Evolutionary conservation across 2,888 invertebrate genomes (phyloP).

Genomic region (Matsumyia berberina): DNA sequence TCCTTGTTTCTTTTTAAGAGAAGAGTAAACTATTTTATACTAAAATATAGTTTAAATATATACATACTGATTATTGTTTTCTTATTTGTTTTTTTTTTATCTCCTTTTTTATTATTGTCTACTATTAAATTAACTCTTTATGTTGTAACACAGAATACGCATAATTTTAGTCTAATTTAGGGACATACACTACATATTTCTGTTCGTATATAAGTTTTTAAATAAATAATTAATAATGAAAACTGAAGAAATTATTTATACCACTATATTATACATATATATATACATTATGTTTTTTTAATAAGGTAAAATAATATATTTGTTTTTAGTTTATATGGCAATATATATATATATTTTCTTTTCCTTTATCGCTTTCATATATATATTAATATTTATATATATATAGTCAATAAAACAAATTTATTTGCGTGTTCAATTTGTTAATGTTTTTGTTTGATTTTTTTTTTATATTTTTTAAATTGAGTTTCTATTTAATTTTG

Average conservation of each 20-base stretch:
- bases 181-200: slow-evolving; percentile 30
- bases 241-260: slow-evolving; percentile 51
- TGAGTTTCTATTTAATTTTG: background rate
- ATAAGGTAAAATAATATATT: slow-evolving; percentile 65
- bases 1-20: slow-evolving; percentile 70
- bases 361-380: slow-evolving; percentile 64
- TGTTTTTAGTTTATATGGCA: slow-evolving; percentile 68
- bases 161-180: slow-evolving; percentile 38
- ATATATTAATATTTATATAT: slow-evolving; percentile 34
- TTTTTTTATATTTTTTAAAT: slow-evolving; percentile 12
- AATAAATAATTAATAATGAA: slow-evolving; percentile 11
- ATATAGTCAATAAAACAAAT: slow-evolving; percentile 72
- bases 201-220: slow-evolving; percentile 49
- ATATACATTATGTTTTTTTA: slow-evolving; percentile 53
- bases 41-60: slow-evolving; percentile 49
- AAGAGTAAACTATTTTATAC: slow-evolving; percentile 65
- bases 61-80: slow-evolving; percentile 16
- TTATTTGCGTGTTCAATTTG: slow-evolving; percentile 73
- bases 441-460: slow-evolving; percentile 26
- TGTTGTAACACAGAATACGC: slow-evolving; percentile 39
- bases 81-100: slow-evolving; percentile 12
- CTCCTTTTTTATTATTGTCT: slow-evolving; percentile 10
- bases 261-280: slow-evolving; percentile 20
- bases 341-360: slow-evolving; percentile 44
- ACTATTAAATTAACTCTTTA: slow-evolving; percentile 40